A percentile compares a stretch with the other conserved stretches of the same genome.
Evolutionary conservation across 1,140 invertebrate species (phyloP).

Genomic region (Drepana arcuata): DNA sequence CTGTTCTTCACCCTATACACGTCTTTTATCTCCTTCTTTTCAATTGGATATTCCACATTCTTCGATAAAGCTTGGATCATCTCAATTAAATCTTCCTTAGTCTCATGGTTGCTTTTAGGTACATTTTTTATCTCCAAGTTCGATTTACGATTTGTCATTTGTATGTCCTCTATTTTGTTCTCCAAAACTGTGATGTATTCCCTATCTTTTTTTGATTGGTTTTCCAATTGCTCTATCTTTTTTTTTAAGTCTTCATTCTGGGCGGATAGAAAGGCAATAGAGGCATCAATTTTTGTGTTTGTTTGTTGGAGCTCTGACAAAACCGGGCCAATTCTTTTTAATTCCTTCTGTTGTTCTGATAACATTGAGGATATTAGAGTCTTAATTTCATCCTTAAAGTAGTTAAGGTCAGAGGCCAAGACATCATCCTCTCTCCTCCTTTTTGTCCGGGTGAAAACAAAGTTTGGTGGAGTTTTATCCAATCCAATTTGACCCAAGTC

Average conservation of each 20-base stretch:
- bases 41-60: conserved; percentile 2
- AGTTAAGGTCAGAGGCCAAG: background rate
- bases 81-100: conserved; percentile 8
- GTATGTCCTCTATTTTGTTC: conserved; percentile 9
- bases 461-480: conserved; percentile 1
- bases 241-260: conserved; percentile 9
- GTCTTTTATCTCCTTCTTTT: conserved; percentile 6
- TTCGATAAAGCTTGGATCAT: conserved; percentile 7
- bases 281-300: conserved; percentile 5
- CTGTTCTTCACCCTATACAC: conserved; percentile 6
- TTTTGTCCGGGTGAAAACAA: conserved; percentile 2
- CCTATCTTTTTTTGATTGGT: conserved; percentile 1
- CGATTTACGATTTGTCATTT: background rate
- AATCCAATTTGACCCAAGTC: too few species aligned
- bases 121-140: conserved; percentile 12
- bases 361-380: background rate
- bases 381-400: conserved; percentile 7
- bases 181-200: conserved; percentile 5
- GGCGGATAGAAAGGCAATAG: conserved; percentile 2
- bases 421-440: conserved; percentile 4
- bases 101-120: conserved; percentile 5
- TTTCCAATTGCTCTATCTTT: conserved; percentile 8
- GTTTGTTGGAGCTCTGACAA: conserved; percentile 8
- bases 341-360: conserved; percentile 1
- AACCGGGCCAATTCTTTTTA: conserved; percentile 4